Conservation (phyloP, 2,113 vertebrate genomes). For the Acrocephalus kingi region DNA sequence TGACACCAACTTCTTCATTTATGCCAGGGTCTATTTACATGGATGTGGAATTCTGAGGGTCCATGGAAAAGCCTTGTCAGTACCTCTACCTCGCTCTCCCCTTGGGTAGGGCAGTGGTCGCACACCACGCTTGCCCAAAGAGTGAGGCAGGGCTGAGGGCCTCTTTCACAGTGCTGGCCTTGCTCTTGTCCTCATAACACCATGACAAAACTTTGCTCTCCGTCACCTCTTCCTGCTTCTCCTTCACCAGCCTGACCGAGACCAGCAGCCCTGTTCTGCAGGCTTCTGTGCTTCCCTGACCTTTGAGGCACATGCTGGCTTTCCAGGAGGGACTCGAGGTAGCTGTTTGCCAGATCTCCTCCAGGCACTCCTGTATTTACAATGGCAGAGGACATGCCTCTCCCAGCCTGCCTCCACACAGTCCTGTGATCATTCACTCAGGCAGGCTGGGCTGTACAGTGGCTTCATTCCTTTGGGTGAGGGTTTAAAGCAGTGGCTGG, state of each 20-base stretch:
- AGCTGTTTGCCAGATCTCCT: not conserved
- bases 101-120: rapidly evolving
- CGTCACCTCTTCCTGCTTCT: not conserved
- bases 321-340: not conserved
- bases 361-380: not conserved
- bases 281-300: not conserved
- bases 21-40: not conserved
- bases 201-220: rapidly evolving
- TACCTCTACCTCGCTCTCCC: not conserved
- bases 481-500: not conserved
- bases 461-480: not conserved
- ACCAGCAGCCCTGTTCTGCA: not conserved
- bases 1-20: not conserved
- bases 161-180: not conserved
- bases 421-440: not conserved
- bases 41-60: not conserved
- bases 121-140: not conserved
- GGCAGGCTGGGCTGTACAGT: not conserved
- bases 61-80: not conserved
- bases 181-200: not conserved
- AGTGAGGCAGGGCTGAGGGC: not conserved
- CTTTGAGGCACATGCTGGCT: not conserved
- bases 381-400: not conserved
- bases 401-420: not conserved
- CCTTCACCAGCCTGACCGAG: not conserved